Evolutionary conservation across 2,113 vertebrate genomes (phyloP).

Genomic region (Thunnus maccoyii): DNA sequence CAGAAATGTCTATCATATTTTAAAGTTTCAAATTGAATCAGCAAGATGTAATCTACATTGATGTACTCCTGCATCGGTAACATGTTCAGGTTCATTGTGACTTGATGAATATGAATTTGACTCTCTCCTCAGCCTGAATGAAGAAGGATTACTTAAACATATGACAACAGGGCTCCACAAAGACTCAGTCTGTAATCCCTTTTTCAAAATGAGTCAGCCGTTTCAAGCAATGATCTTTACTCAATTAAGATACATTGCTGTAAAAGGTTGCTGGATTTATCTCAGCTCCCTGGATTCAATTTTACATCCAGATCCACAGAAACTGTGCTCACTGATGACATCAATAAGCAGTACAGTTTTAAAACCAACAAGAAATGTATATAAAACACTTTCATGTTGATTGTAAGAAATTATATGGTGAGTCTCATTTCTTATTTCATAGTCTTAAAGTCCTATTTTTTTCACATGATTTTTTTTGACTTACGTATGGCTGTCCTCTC

Average conservation of each 20-base stretch:
- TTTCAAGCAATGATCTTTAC: conserved; percentile 38
- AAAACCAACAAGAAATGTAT: background rate
- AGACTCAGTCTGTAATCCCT: conserved; percentile 34
- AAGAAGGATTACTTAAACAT: conserved; percentile 48
- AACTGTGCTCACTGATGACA: too few relatives aligned
- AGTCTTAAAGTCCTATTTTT: too few relatives aligned
- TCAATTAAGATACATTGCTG: conserved; percentile 21
- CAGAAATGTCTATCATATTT: background rate
- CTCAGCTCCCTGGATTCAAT: background rate
- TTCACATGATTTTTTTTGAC: background rate
- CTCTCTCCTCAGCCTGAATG: conserved; percentile 43
- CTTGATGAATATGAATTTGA: conserved; percentile 54
- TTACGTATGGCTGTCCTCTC: background rate
- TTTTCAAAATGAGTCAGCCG: conserved; percentile 17
- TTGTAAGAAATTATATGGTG: too few relatives aligned
- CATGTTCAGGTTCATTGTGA: conserved; percentile 21
- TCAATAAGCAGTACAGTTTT: background rate
- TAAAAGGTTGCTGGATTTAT: conserved; percentile 23
- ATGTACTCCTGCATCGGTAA: conserved; percentile 23
- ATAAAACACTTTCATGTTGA: background rate
- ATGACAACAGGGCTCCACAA: conserved; percentile 32
- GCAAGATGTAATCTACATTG: conserved; percentile 3
- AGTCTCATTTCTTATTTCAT: too few relatives aligned
- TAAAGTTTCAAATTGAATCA: conserved; percentile 32
- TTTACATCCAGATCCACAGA: too few relatives aligned